Base-by-base conservation (phyloP, 2,888 invertebrate genomes). In the Caenorhabditis sp. region DNA sequence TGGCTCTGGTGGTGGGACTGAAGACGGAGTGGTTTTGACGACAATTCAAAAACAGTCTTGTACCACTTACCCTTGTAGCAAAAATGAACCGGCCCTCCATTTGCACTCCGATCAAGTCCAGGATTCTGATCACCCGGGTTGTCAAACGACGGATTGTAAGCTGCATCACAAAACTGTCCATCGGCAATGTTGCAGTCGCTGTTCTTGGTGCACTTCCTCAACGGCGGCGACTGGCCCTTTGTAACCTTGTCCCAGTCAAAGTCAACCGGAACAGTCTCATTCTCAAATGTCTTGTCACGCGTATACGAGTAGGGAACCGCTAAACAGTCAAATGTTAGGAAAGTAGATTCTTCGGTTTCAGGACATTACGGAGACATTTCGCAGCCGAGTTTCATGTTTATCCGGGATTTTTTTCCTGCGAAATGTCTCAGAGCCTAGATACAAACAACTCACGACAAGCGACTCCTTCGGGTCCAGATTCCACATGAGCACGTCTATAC, bases 381-480 rank as follows among this genome's bases (percentile, higher is more conserved):
- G n/a, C n/a, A n/a, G n/a, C n/a, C n/a, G 13, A 22, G 2, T 50
- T 50, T 11, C 28, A 26, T 9, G 32, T 32, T 3, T 5, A n/a
- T n/a, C n/a, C n/a, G n/a, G n/a, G n/a, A n/a, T n/a, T n/a, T n/a
- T n/a, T n/a, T n/a, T n/a, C n/a, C n/a, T n/a, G n/a, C n/a, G n/a
- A n/a, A n/a, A n/a, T n/a, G n/a, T 22, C 9, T 1, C 1, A 5
- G 13, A 11, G 20, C n/a, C n/a, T n/a, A n/a, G n/a, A n/a, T n/a
- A n/a, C n/a, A n/a, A n/a, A n/a, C n/a, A 15, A 61, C 76, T 61
- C 28, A 76, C 76, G 76, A 53, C 76, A 76, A 3, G 76, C 53
- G 20, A 76, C 76, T 40, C 65, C 65, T 0, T 65, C n/a, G 4
- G 9, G 0, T 26, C 22, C 32, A 2, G 61, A 18, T 0, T 13